Evolutionary conservation across 2,888 invertebrate species (phyloP).

Genomic region (Cylloceria caligata): DNA sequence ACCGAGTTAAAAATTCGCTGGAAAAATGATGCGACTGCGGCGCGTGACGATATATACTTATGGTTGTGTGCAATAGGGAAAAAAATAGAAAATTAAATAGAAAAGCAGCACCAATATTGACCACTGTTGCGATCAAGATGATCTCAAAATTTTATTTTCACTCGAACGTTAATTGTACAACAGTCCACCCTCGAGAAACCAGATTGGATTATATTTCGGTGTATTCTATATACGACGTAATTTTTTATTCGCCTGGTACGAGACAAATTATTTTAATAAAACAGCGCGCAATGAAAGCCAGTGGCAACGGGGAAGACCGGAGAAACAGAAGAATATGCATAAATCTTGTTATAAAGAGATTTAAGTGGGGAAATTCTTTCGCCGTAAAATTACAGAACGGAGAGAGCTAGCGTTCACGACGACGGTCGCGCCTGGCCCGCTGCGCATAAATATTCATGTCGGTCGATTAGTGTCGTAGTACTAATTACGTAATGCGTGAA

Average conservation of each 20-base stretch:
- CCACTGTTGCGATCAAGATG: slow-evolving; percentile 10
- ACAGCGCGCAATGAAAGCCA: not conserved
- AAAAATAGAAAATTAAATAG: not conserved
- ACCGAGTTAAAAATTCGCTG: slow-evolving; percentile 47
- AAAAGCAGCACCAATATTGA: not conserved
- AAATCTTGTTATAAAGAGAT: slow-evolving; percentile 56
- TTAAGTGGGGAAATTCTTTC: slow-evolving; percentile 49
- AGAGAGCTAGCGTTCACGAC: not conserved
- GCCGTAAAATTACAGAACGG: slow-evolving; percentile 39
- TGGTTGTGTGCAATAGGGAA: not conserved
- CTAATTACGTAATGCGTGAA: slow-evolving; percentile 50
- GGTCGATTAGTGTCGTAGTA: slow-evolving; percentile 60
- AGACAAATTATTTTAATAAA: slow-evolving; percentile 25
- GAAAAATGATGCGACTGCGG: slow-evolving; percentile 39
- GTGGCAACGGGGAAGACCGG: not conserved
- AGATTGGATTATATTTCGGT: not conserved
- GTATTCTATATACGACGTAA: not conserved
- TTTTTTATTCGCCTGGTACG: not conserved
- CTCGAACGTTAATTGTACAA: not conserved
- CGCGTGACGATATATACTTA: slow-evolving; percentile 17
- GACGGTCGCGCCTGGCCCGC: slow-evolving; percentile 1
- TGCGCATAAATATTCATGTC: slow-evolving; percentile 58
- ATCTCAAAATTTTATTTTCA: not conserved
- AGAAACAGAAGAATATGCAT: slow-evolving; percentile 29
- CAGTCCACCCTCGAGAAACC: not conserved